phyloP scores from a whole-genome alignment of 2,888 invertebrate genomes.

The Subacronicta megacephala region DNA sequence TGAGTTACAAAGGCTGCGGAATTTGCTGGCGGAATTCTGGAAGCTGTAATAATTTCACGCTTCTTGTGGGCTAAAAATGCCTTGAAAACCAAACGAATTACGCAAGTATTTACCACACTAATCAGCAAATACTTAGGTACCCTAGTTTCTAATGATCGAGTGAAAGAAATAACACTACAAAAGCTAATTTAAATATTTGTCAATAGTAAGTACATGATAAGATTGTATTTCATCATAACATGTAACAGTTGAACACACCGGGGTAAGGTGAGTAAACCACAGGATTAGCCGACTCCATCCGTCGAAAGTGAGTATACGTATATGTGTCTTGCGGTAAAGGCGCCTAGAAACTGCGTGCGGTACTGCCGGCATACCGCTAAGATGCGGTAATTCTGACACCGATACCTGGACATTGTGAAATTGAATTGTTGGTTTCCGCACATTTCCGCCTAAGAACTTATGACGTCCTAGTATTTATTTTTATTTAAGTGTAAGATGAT shows the following conservation, averaged over 20 bases:
- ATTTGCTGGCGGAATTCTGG: no score
- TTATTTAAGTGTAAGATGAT: background rate
- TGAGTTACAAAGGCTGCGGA: no score
- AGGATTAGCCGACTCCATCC: conserved; percentile 40
- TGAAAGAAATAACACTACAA: no score
- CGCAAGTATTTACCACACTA: no score
- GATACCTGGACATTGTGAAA: conserved; percentile 47
- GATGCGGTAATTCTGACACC: conserved; percentile 53
- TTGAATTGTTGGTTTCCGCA: conserved; percentile 35
- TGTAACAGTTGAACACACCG: conserved; percentile 24
- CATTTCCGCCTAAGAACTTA: conserved; percentile 30
- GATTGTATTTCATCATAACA: conserved; percentile 27
- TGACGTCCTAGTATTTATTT: conserved; percentile 16
- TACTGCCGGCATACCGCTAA: conserved; percentile 43
- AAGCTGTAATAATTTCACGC: no score
- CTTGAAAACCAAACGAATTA: no score
- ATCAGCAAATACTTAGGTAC: no score
- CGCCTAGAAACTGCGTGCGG: conserved; percentile 53
- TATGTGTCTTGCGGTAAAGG: conserved; percentile 56
- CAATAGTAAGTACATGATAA: no score
- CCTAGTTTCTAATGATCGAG: no score
- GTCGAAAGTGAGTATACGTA: conserved; percentile 56
- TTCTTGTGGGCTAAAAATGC: no score
- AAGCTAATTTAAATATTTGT: background rate
- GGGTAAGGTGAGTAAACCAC: conserved; percentile 45